Evolutionary conservation across 1,140 invertebrate genomes (phyloP).

Genomic region (Magallana ariakensis): DNA sequence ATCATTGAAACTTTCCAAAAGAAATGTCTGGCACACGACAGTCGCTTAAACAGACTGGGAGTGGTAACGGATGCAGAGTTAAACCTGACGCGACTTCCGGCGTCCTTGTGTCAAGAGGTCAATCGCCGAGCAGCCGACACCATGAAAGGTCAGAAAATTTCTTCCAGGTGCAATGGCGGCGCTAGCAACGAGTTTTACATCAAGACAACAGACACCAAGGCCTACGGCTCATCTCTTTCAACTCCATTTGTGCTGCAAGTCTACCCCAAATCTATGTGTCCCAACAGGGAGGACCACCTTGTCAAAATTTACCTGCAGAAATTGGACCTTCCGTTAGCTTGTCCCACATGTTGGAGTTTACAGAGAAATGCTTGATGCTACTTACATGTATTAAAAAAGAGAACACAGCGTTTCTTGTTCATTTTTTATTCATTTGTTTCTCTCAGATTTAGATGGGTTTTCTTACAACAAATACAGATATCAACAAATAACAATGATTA

Average conservation of each 20-base stretch:
- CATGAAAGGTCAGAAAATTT: conserved; percentile 1
- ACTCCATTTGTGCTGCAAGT: background rate
- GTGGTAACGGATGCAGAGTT: conserved; percentile 31
- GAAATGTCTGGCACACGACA: background rate
- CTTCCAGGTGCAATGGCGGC: background rate
- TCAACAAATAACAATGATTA: background rate
- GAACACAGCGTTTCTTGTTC: background rate
- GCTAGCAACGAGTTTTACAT: conserved; percentile 50
- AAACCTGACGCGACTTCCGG: conserved; percentile 43
- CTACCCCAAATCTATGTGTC: conserved; percentile 54
- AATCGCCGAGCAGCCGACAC: conserved; percentile 32
- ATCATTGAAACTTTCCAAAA: background rate
- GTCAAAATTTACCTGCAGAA: conserved; percentile 40
- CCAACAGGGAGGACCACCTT: conserved; percentile 45
- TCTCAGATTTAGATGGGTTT: conserved; percentile 1
- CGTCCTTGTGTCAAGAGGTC: conserved; percentile 49
- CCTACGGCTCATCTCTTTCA: background rate
- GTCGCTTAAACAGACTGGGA: background rate
- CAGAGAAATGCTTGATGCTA: conserved; percentile 48
- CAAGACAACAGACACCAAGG: conserved; percentile 37
- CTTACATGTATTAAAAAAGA: background rate
- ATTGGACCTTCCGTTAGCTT: conserved; percentile 47
- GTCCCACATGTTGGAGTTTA: conserved; percentile 58
- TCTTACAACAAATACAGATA: conserved; percentile 31
- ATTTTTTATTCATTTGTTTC: background rate